Evolutionary conservation across 2,888 invertebrate genomes (phyloP).

Genomic region (Drosophila paracracens): DNA sequence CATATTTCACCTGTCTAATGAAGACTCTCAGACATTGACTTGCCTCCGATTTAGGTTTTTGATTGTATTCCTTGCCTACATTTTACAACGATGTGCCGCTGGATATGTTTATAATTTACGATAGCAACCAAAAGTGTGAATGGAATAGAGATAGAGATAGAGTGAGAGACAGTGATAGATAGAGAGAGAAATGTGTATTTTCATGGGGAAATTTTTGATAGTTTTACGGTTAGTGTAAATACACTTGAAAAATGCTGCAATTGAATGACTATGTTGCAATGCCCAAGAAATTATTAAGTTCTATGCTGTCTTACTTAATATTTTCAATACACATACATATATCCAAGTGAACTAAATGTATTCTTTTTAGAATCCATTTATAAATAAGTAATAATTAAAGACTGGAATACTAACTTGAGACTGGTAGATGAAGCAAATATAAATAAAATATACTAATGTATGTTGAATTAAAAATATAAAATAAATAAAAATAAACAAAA

Average conservation of each 20-base stretch:
- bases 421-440: not conserved
- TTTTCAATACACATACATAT: not conserved
- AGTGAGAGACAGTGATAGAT: constrained; percentile 18
- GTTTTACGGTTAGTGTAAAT: constrained; percentile 32
- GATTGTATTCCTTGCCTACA: constrained; percentile 45
- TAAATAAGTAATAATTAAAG: not conserved
- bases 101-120: constrained; percentile 79
- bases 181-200: constrained; percentile 14
- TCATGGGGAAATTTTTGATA: constrained; percentile 33
- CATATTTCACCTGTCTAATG: constrained; percentile 71
- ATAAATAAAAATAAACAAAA: not conserved
- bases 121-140: constrained; percentile 11
- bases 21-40: constrained; percentile 37
- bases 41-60: constrained; percentile 16
- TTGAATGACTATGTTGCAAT: not conserved
- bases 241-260: constrained; percentile 19
- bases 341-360: not conserved
- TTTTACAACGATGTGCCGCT: constrained; percentile 69
- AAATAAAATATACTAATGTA: not conserved
- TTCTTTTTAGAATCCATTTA: not conserved
- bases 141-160: not conserved
- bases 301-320: not conserved
- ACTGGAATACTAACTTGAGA: rapidly evolving
- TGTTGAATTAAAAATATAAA: not conserved
- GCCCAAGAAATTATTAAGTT: not conserved